Evolutionary conservation across 2,113 vertebrate species (phyloP).

Genomic region (Parotia lawesii): DNA sequence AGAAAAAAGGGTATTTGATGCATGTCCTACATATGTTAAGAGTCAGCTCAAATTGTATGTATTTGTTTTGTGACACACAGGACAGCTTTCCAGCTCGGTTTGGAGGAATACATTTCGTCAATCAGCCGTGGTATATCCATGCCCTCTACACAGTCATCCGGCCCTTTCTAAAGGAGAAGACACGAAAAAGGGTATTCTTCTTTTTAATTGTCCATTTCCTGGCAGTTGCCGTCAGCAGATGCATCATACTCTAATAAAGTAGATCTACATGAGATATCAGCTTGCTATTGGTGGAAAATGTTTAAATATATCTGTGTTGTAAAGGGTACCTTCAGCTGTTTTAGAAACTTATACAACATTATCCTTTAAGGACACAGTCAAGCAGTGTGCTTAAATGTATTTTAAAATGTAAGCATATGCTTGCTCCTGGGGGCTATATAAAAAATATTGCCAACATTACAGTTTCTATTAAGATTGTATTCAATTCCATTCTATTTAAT

Average conservation of each 20-base stretch:
- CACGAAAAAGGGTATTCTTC: constrained; percentile 90
- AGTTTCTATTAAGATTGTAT: not conserved
- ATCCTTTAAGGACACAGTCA: not conserved
- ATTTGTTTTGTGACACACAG: constrained; percentile 67
- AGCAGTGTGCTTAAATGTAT: not conserved
- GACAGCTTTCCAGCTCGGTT: constrained; percentile 97
- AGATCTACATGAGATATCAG: not conserved
- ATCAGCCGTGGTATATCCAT: constrained; percentile 98
- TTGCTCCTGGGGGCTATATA: not conserved
- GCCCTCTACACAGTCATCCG: constrained; percentile 96
- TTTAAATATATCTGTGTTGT: not conserved
- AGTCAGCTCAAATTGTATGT: not conserved
- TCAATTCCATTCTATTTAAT: not conserved
- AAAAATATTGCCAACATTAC: not conserved
- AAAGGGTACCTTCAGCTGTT: not conserved
- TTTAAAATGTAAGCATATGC: not conserved
- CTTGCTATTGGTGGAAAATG: not conserved
- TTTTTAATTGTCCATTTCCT: not conserved
- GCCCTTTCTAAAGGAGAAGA: constrained; percentile 98
- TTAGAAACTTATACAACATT: not conserved
- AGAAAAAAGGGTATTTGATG: not conserved
- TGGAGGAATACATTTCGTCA: constrained; percentile 98
- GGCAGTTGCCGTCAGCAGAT: not conserved
- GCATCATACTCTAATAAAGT: not conserved
- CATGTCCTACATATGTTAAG: not conserved